Base-by-base conservation (phyloP, 2,888 invertebrate species). In the Stenotaenia linearis region DNA sequence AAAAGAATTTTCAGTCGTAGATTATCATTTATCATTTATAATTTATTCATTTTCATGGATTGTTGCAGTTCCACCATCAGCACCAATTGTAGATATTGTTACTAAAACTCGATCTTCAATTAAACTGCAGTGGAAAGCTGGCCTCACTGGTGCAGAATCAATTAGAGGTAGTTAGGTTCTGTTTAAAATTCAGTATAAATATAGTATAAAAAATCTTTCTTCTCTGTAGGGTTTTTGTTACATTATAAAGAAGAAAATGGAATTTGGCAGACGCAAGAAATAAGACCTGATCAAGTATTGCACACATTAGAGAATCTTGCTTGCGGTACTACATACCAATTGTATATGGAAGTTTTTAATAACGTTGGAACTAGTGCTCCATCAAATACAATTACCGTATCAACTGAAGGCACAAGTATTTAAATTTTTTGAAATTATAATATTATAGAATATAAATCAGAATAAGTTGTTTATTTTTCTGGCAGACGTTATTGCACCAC, bases 1-100 rank as follows among this genome's bases (percentile, higher is more conserved):
- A 61, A 23, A 61, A 61, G 3, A 25, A 12, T 25, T 3, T 61
- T 7, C 4, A 7, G 1, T 25, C 1, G 3, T 61, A 23, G 9
- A 25, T 5, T 23, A 7, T 25, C 25, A 25, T 25, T 45, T 23
- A 25, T 45, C 18, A 45, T 45, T n/a, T 45, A 3, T 45, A n/a
- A n/a, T n/a, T n/a, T n/a, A n/a, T n/a, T n/a, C n/a, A n/a, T n/a
- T n/a, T n/a, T n/a, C n/a, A n/a, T n/a, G n/a, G n/a, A n/a, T n/a
- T n/a, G n/a, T n/a, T 45, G 5, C 40, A 83, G 83, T 83, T 80
- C 81, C 83, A 25, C 83, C 84, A n/a, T 77, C 82, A 1, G 81
- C 83, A 1, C 83, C 83, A 2, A 78, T 81, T 28, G 79, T 83
- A 9, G 82, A 81, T 77, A 80, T 82, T 7, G 80, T 81, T 0